phyloP scores from a whole-genome alignment of 2,888 invertebrate species.

The Oscheius sp. region DNA sequence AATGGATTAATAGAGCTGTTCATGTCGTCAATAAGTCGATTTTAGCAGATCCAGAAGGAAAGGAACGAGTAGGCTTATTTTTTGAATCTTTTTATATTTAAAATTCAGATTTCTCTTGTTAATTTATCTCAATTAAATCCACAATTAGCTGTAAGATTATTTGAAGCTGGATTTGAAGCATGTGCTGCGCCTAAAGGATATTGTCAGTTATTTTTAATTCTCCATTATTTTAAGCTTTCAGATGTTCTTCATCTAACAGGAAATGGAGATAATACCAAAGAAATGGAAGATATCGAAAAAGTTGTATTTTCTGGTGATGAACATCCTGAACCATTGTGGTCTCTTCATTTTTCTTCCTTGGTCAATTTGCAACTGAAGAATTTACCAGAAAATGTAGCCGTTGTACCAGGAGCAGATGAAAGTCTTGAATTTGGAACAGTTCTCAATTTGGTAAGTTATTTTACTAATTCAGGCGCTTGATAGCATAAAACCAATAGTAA shows the following conservation, averaged over 20 bases:
- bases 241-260: slow-evolving; percentile 47
- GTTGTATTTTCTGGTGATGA: slow-evolving; percentile 34
- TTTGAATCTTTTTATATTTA: slow-evolving; percentile 9
- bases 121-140: slow-evolving; percentile 45
- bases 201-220: slow-evolving; percentile 47
- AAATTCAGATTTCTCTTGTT: slow-evolving; percentile 54
- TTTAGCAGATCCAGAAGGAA: slow-evolving; percentile 37
- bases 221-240: neutral
- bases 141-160: slow-evolving; percentile 29
- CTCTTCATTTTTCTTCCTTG: slow-evolving; percentile 14
- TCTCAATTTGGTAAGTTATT: slow-evolving; percentile 46
- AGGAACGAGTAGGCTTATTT: slow-evolving; percentile 48
- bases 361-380: neutral
- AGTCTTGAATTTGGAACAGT: slow-evolving; percentile 49
- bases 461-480: no score
- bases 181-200: slow-evolving; percentile 56
- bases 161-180: slow-evolving; percentile 57
- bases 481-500: no score
- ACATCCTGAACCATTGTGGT: slow-evolving; percentile 20
- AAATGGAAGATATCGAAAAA: slow-evolving; percentile 28
- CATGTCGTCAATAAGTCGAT: slow-evolving; percentile 54
- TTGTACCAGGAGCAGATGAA: slow-evolving; percentile 49
- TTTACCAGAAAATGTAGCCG: slow-evolving; percentile 47
- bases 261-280: slow-evolving; percentile 7
- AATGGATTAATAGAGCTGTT: slow-evolving; percentile 42